These are phyloP conservation scores for Sebastes aleutianus DNA, from an alignment of 2,797 vertebrate species.

Conservation along the genomic window DNA sequence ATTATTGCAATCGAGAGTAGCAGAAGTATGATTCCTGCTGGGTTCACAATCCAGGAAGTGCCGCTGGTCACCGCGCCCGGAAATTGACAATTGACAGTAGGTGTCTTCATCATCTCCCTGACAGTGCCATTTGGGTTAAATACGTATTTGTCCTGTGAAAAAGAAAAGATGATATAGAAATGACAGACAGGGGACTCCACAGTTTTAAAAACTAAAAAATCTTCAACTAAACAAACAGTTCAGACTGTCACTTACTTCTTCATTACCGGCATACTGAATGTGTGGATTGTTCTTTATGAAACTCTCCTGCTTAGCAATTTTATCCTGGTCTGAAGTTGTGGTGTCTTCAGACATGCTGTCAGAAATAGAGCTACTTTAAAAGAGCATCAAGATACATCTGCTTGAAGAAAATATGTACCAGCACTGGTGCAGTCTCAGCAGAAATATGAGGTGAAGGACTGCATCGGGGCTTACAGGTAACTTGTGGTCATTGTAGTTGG, in stretches of 20 bases:
- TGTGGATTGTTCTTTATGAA: slow-evolving; percentile 61
- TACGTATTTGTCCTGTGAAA: not conserved
- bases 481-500: slow-evolving; percentile 38
- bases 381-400: not conserved
- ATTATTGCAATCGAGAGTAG: slow-evolving; percentile 33
- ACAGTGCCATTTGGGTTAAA: not conserved
- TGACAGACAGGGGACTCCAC: not conserved
- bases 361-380: not conserved
- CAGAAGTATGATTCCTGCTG: slow-evolving; percentile 22
- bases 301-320: slow-evolving; percentile 57
- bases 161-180: not conserved
- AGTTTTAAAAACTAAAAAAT: not conserved
- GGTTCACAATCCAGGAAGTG: slow-evolving; percentile 18
- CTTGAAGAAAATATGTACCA: not conserved
- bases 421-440: not conserved
- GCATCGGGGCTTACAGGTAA: slow-evolving; percentile 42
- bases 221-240: not conserved
- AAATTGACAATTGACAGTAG: slow-evolving; percentile 20
- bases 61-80: not conserved
- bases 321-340: slow-evolving; percentile 16
- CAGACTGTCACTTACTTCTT: slow-evolving; percentile 53
- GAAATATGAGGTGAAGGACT: not conserved
- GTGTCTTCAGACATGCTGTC: slow-evolving; percentile 9
- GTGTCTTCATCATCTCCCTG: slow-evolving; percentile 48
- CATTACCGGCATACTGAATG: fast-evolving